A percentile compares a stretch with the other conserved stretches of the same genome.
Conservation (phyloP, 2,888 invertebrate genomes). For the Diabrotica balteata region DNA sequence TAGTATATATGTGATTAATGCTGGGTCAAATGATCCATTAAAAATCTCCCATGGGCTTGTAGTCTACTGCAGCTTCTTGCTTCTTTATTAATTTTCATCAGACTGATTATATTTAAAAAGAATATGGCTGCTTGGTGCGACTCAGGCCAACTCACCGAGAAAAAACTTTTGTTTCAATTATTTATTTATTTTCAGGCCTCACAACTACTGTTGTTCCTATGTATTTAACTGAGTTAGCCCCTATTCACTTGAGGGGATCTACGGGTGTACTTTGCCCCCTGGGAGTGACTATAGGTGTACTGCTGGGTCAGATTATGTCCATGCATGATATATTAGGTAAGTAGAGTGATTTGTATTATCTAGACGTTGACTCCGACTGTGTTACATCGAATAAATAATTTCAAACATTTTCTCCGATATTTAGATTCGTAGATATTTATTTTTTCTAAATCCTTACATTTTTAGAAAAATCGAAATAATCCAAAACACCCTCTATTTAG, state of each 20-base stretch:
- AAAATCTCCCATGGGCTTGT: too few species aligned
- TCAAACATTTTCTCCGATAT: background rate
- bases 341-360: background rate
- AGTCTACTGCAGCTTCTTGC: too few species aligned
- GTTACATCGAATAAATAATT: background rate
- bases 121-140: too few species aligned
- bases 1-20: too few species aligned
- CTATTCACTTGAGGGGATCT: slow-evolving; percentile 78
- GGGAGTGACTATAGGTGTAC: slow-evolving; percentile 79
- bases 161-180: too few species aligned
- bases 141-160: too few species aligned
- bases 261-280: slow-evolving; percentile 85
- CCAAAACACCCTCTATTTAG: background rate
- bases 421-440: too few species aligned
- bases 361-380: too few species aligned
- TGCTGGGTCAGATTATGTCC: slow-evolving; percentile 77
- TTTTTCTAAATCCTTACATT: too few species aligned
- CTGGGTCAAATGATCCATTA: too few species aligned
- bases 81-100: too few species aligned
- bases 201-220: slow-evolving; percentile 88
- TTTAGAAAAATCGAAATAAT: background rate
- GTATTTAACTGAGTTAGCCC: slow-evolving; percentile 90
- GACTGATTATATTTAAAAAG: too few species aligned
- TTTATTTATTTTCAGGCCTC: slow-evolving; percentile 66
- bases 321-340: slow-evolving; percentile 70